Evolutionary conservation across 2,888 invertebrate genomes (phyloP).

Genomic region (Hyposoter dolosus): DNA sequence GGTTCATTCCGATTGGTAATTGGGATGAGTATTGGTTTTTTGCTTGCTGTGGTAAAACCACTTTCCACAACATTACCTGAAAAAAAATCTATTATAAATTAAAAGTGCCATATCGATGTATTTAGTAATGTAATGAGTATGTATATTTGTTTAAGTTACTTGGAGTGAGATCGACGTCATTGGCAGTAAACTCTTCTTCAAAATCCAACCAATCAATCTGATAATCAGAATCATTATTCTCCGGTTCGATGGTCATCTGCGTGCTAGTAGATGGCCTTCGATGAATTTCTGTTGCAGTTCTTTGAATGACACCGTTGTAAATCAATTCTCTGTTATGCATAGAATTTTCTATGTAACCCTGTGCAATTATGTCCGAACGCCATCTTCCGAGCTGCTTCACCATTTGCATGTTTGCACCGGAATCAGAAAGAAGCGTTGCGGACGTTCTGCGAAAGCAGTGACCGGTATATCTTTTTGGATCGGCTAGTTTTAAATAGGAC

Average conservation of each 20-base stretch:
- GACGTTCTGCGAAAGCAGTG: too few relatives aligned
- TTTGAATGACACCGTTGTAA: conserved; percentile 25
- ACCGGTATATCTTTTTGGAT: conserved; percentile 46
- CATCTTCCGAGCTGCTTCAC: conserved; percentile 43
- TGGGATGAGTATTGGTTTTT: conserved; percentile 41
- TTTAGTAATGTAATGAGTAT: conserved; percentile 22
- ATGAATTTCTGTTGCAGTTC: conserved; percentile 31
- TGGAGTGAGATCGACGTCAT: conserved; percentile 10
- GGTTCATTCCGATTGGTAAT: conserved; percentile 19
- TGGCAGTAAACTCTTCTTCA: conserved; percentile 33
- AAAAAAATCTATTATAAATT: conserved; percentile 43
- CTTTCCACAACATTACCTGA: conserved; percentile 36
- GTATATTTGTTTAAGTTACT: conserved; percentile 33
- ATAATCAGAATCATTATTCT: conserved; percentile 39
- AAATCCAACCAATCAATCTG: conserved; percentile 49
- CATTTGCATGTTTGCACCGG: conserved; percentile 52
- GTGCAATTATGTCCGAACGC: conserved; percentile 38
- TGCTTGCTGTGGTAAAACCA: conserved; percentile 52
- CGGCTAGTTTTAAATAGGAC: conserved; percentile 6
- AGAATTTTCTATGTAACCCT: conserved; percentile 47
- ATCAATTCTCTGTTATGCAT: conserved; percentile 42
- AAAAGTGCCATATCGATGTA: conserved; percentile 25
- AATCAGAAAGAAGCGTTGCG: conserved; percentile 43
- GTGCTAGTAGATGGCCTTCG: conserved; percentile 45
- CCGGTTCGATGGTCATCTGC: conserved; percentile 35